Evolutionary conservation across 2,888 invertebrate species (phyloP), one percentile per base, ranked within the genome.

Genomic region (Notocelia uddmanniana): DNA sequence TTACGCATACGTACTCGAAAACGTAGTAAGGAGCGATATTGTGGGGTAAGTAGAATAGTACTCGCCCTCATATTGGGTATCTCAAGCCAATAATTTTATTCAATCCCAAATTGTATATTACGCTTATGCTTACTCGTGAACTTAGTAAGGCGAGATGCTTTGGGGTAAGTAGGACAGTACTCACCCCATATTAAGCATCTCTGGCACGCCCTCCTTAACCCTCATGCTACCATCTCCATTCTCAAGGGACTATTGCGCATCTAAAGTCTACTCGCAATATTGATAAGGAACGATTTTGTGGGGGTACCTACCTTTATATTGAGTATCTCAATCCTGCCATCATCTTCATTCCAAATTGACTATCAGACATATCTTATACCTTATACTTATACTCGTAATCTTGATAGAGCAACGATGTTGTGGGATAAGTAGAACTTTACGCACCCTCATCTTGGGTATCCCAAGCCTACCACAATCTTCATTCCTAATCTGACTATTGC

Each of bases 111-210:
- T 5, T 26, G 5, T 3, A 2, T 26, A 26, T 26, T 26, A 26
- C 26, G 26, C 26, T 3, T 5, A 26, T 26, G 26, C 5, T 3
- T 26, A 5, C 5, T 26, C 2, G 26, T 26, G 5, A 26, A 26
- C 2, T 26, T 26, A 26, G 26, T 58, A 58, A 11, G 57, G 58
- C 19, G 19, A 8, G 19, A 19, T 19, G 18, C 0, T 58, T 34
- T n/a, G n/a, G n/a, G 34, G 58, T 23, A 3, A 48, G 3, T 18
- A 52, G 0, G 13, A 50, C 6, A 18, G 15, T 8, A 52, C 66
- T 60, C 84, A 98, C 98, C 91, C 96, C 95, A 99, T 96, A 82
- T 98, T 95, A 76, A 99, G 90, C 15, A 97, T 97, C 89, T 98
- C 98, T 0, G 97, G 97, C 54, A 98, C 96, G 52, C 97, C 97